phyloP scores from a whole-genome alignment of 1,140 invertebrate genomes.

The Pinna nobilis region DNA sequence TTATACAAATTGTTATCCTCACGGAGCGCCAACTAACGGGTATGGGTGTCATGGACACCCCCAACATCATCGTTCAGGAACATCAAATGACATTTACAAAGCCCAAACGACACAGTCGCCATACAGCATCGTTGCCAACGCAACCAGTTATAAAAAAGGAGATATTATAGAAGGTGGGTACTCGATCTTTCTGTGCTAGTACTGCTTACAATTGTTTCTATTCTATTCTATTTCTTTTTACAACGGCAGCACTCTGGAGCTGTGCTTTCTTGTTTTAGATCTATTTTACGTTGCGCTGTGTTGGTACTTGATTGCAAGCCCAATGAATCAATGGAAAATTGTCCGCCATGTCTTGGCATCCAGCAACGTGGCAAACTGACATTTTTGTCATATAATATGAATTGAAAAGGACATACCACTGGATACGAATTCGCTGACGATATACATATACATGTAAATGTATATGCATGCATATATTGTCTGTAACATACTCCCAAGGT shows the following conservation, averaged over 20 bases:
- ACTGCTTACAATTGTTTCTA: not conserved
- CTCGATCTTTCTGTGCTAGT: no score
- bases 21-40: constrained; percentile 11
- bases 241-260: not conserved
- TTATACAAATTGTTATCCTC: constrained; percentile 8
- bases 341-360: not conserved
- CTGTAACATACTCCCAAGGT: no score
- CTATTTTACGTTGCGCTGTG: not conserved
- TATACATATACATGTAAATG: no score
- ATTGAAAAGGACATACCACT: no score
- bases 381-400: no score
- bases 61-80: not conserved
- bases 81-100: not conserved
- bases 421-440: no score
- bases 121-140: constrained; percentile 34
- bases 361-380: no score
- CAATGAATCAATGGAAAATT: not conserved
- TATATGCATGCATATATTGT: no score
- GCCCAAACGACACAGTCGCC: constrained; percentile 14
- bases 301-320: no score
- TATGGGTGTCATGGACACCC: constrained; percentile 19
- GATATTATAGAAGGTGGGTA: constrained; percentile 40
- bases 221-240: not conserved
- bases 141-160: constrained; percentile 35
- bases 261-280: not conserved